Evolutionary conservation across 92 coral and sea anemone genomes (phyloP).

Genomic region (Anthopleura xanthogrammica): DNA sequence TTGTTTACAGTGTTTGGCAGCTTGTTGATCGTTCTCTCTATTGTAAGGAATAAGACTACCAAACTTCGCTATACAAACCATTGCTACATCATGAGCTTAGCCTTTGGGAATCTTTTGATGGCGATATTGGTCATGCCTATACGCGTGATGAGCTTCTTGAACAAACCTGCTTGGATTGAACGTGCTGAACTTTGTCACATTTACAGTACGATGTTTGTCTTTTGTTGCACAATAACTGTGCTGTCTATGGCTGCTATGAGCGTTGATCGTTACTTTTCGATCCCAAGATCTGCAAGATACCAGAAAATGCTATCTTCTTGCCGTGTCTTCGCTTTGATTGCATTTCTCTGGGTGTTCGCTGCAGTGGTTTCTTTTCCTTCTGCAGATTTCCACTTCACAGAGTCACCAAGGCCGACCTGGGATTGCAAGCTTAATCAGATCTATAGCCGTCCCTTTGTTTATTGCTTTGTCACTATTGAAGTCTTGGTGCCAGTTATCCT

Average conservation of each 20-base stretch:
- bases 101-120: constrained; percentile 69
- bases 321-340: constrained; percentile 46
- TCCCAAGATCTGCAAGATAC: constrained; percentile 65
- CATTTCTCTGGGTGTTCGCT: constrained; percentile 58
- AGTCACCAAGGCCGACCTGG: constrained; percentile 21
- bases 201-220: constrained; percentile 65
- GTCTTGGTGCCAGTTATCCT: constrained; percentile 68
- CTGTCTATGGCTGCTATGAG: constrained; percentile 65
- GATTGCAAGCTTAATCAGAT: constrained; percentile 72
- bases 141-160: constrained; percentile 67
- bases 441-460: constrained; percentile 63
- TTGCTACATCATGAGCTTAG: constrained; percentile 56
- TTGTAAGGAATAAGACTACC: constrained; percentile 49
- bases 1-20: constrained; percentile 70
- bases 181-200: constrained; percentile 59
- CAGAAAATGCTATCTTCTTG: constrained; percentile 49
- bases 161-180: constrained; percentile 67
- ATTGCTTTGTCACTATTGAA: constrained; percentile 65
- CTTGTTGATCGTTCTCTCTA: constrained; percentile 51
- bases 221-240: constrained; percentile 74
- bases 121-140: constrained; percentile 83
- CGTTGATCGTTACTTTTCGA: constrained; percentile 71
- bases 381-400: constrained; percentile 44
- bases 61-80: constrained; percentile 60
- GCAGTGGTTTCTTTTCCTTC: constrained; percentile 56